Conservation (phyloP, 2,113 vertebrate genomes). For the Macroglossus sobrinus region DNA sequence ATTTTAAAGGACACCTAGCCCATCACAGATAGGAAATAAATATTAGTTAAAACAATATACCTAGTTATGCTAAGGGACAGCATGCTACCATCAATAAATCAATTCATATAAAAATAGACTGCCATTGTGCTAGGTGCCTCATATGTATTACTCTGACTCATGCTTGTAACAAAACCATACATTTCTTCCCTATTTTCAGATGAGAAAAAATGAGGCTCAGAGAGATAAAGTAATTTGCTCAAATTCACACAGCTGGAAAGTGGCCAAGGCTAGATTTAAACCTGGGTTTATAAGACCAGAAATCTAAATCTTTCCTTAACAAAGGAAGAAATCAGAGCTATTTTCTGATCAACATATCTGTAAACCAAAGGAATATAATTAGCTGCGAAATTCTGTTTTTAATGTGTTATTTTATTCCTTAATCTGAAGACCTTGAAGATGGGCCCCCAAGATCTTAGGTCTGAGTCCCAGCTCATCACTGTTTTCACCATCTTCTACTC, state of each 20-base stretch:
- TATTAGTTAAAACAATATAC: neutral
- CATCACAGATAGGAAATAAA: neutral
- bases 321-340: neutral
- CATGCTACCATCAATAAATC: neutral
- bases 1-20: neutral
- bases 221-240: neutral
- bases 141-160: neutral
- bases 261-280: neutral
- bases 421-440: neutral
- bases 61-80: neutral
- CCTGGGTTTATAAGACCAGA: neutral
- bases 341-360: neutral
- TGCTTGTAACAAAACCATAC: neutral
- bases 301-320: neutral
- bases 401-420: neutral
- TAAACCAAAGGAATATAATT: neutral
- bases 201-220: neutral
- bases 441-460: neutral
- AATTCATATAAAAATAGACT: neutral
- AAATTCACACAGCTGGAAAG: neutral
- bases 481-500: neutral
- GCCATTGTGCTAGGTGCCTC: neutral
- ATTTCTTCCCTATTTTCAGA: neutral
- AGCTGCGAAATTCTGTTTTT: neutral
- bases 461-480: neutral